phyloP scores from a whole-genome alignment of 2,888 invertebrate species.

The Cosmopolites sordidus region DNA sequence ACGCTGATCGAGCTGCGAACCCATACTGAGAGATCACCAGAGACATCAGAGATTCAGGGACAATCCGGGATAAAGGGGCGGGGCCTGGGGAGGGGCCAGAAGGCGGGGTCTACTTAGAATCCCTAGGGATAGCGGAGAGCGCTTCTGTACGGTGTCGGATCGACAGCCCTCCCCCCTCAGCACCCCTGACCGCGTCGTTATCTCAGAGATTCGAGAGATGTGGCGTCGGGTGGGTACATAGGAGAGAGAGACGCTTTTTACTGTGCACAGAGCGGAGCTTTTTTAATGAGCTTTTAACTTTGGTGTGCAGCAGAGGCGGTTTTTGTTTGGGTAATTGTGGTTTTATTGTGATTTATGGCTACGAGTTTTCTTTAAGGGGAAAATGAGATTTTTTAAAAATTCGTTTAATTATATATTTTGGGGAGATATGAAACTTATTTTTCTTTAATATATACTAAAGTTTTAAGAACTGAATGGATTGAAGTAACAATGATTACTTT shows the following conservation, averaged over 20 bases:
- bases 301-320: conserved; percentile 21
- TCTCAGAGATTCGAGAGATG: conserved; percentile 25
- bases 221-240: conserved; percentile 14
- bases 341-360: conserved; percentile 23
- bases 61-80: conserved; percentile 27
- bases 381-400: too few relatives aligned
- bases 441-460: too few relatives aligned
- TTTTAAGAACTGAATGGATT: too few relatives aligned
- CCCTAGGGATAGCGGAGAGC: conserved; percentile 28
- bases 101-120: conserved; percentile 20
- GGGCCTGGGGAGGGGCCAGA: conserved; percentile 21
- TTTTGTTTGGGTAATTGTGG: conserved; percentile 27
- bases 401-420: too few relatives aligned
- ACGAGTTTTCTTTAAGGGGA: conserved; percentile 7
- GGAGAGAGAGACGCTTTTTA: conserved; percentile 16
- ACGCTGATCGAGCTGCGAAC: conserved; percentile 23
- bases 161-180: conserved; percentile 5
- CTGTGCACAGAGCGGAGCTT: conserved; percentile 24
- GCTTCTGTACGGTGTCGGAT: conserved; percentile 1
- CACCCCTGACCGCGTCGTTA: conserved; percentile 14
- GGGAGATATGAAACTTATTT: too few relatives aligned
- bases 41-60: conserved; percentile 27
- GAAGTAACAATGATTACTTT: too few relatives aligned
- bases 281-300: conserved; percentile 26
- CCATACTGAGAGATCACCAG: conserved; percentile 28